Conservation (phyloP, 2,797 vertebrate species). For the Eulemur rubriventer region DNA sequence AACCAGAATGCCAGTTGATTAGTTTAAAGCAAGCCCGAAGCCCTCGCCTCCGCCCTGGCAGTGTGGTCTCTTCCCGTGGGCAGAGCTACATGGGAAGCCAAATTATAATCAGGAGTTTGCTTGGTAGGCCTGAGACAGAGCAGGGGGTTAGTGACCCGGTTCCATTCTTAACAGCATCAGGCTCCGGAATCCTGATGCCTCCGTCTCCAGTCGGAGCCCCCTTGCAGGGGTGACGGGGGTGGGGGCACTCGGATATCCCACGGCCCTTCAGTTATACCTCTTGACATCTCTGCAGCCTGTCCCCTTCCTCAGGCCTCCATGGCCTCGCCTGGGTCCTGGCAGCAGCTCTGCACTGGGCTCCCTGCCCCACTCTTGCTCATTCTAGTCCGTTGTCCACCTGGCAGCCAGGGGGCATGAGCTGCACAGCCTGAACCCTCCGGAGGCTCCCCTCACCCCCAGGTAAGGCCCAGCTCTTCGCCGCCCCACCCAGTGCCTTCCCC, state of each 20-base stretch:
- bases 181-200: neutral
- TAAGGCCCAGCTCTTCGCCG: neutral
- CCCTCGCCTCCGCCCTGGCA: neutral
- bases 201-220: accelerated
- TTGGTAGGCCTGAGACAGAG: neutral
- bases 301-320: neutral
- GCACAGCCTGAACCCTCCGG: neutral
- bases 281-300: neutral
- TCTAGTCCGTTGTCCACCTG: neutral
- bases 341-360: neutral
- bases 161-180: neutral
- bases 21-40: neutral
- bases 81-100: neutral
- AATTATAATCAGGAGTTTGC: neutral
- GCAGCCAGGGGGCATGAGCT: neutral
- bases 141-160: neutral
- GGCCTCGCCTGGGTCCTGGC: neutral
- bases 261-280: neutral
- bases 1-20: neutral
- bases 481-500: neutral
- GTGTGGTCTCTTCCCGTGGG: neutral
- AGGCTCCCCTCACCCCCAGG: neutral
- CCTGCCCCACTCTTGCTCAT: neutral
- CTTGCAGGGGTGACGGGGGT: neutral
- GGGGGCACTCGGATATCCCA: neutral